Percentiles rank a stretch among this genome's conserved stretches.
Conservation (phyloP, 2,113 vertebrate species). For the Protobothrops flavoviridis region DNA sequence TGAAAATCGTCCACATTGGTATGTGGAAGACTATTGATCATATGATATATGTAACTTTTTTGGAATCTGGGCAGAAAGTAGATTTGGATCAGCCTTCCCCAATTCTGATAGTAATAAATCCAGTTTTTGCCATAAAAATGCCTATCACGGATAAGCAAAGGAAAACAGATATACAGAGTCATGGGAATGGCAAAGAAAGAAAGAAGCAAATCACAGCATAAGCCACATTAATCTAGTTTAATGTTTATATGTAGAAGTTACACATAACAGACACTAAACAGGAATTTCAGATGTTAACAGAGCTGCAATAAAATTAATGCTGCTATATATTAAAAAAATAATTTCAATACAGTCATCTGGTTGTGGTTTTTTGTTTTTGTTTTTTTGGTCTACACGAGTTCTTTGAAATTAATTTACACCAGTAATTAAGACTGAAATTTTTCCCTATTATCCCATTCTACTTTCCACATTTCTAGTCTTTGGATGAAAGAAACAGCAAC, state of each 20-base stretch:
- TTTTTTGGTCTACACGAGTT: constrained; percentile 75
- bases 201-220: constrained; percentile 70
- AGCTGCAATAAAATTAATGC: constrained; percentile 70
- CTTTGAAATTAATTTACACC: constrained; percentile 69
- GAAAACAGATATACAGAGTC: constrained; percentile 16
- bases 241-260: constrained; percentile 80
- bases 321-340: constrained; percentile 78
- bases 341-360: constrained; percentile 68
- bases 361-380: constrained; percentile 61
- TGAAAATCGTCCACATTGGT: constrained; percentile 65
- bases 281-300: constrained; percentile 70
- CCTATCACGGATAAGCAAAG: rapidly evolving
- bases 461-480: constrained; percentile 64
- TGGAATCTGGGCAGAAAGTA: constrained; percentile 36
- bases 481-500: constrained; percentile 74
- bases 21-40: constrained; percentile 50
- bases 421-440: constrained; percentile 63
- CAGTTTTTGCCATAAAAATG: constrained; percentile 11
- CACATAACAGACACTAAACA: constrained; percentile 78
- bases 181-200: constrained; percentile 65
- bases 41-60: constrained; percentile 56
- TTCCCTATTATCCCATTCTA: constrained; percentile 51
- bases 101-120: not conserved
- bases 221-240: constrained; percentile 79
- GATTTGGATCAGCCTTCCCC: not conserved